Base-by-base conservation (phyloP, 2,888 invertebrate genomes). In the Didymodactylos carnosus region DNA sequence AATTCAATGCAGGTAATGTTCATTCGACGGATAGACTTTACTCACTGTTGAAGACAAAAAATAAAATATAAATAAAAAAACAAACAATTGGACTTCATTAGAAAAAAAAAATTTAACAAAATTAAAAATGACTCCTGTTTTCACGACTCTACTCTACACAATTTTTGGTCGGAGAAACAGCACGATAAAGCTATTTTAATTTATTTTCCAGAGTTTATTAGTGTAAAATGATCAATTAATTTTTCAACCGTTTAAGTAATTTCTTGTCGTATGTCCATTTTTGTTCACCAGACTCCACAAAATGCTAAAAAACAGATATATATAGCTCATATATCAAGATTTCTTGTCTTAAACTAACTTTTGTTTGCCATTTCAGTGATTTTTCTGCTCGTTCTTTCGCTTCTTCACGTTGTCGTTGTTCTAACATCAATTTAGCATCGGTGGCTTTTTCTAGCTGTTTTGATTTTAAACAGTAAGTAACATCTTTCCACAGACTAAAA, bases 381-480 rank as follows among this genome's bases (percentile, higher is more conserved):
- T 82, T 86, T 76, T 90, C 90, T 80, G 90, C 89, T 72, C 94
- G 86, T 27, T 87, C 85, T 83, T 91, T 91, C 46, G 91, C 94
- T 83, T 93, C 91, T 77, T 92, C 91, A 72, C 98, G 86, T 86
- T 98, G 98, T 81, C 90, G 88, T 84, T 98, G 94, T 85, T 98
- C 98, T 73, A 98, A 88, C 78, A 86, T 83, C 77, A 88, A 89
- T 86, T 98, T 98, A 77, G 92, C 91, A 78, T 87, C 88, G 41
- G 97, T 95, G 69, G 98, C 98, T 79, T 88, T 88, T 81, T 94
- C 91, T 79, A 94, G 92, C 84, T 95, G 90, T 80, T 90, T 90
- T 77, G 88, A 87, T 78, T 89, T 89, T 80, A 98, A 87, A 77
- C 93, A 92, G 79, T 90, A 90, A 14, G 97, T 98, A 25, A 98